These are phyloP conservation scores for Gallinago stenura DNA, from an alignment of 2,797 vertebrate genomes.

Conservation along the genomic window DNA sequence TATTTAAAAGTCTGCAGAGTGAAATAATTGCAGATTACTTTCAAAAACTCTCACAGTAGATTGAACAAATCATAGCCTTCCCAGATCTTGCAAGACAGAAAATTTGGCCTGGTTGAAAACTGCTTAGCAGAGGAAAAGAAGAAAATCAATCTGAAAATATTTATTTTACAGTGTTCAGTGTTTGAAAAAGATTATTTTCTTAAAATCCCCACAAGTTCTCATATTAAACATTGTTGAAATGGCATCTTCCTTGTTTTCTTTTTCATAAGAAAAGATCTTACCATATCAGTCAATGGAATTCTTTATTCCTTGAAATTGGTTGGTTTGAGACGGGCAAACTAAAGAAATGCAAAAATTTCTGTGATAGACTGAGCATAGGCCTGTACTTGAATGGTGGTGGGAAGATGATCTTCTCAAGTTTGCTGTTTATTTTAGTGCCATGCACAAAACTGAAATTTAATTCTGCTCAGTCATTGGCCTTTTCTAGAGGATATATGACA, in stretches of 20 bases:
- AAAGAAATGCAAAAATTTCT: background rate
- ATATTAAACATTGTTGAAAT: background rate
- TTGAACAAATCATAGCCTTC: background rate
- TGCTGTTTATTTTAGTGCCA: background rate
- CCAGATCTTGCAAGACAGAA: background rate
- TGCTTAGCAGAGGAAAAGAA: background rate
- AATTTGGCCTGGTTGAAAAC: background rate
- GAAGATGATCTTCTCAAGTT: background rate
- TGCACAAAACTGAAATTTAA: background rate
- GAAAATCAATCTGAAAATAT: background rate
- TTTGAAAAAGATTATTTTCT: background rate
- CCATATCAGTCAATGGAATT: background rate
- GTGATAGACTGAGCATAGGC: background rate
- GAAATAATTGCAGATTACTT: background rate
- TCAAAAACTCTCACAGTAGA: background rate
- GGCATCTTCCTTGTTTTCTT: background rate
- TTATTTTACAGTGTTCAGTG: background rate
- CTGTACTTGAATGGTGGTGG: background rate
- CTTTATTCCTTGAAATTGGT: background rate
- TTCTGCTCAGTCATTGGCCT: background rate
- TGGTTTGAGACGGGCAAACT: background rate
- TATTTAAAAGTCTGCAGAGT: background rate
- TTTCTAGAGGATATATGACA: constrained; percentile 10
- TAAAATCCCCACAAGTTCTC: background rate
- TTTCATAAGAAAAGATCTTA: background rate